phyloP scores from a whole-genome alignment of 2,888 invertebrate genomes.

The Auanema freiburgensis region DNA sequence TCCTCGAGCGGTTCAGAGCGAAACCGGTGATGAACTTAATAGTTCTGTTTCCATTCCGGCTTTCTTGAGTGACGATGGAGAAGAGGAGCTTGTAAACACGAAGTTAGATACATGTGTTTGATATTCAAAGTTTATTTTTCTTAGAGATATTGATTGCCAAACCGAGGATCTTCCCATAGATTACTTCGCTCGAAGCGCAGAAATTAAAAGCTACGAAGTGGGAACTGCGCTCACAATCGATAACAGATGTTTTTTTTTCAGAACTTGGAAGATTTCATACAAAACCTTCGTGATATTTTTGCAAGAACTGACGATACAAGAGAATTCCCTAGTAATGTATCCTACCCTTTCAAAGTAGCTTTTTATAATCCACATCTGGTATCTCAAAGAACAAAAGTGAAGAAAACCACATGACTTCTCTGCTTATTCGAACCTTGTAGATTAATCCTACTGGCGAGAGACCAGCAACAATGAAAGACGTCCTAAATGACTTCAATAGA shows the following conservation, averaged over 20 bases:
- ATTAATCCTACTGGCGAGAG: conserved; percentile 33
- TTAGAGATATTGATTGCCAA: conserved; percentile 17
- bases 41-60: no score
- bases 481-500: conserved; percentile 47
- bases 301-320: conserved; percentile 11
- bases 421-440: conserved; percentile 7
- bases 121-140: conserved; percentile 1
- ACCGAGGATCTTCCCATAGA: conserved; percentile 13
- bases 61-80: conserved; percentile 15
- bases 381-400: conserved; percentile 16
- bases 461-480: conserved; percentile 45
- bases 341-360: conserved; percentile 18
- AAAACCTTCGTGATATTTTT: conserved; percentile 13
- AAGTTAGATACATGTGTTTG: conserved; percentile 6
- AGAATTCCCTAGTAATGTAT: background rate
- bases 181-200: background rate
- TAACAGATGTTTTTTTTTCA: conserved; percentile 7
- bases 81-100: conserved; percentile 17
- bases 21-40: conserved; percentile 22
- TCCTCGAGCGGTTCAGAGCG: conserved; percentile 48
- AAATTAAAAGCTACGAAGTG: background rate
- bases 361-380: conserved; percentile 25
- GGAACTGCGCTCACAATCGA: background rate
- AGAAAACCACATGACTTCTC: background rate
- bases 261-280: background rate